A percentile compares a stretch with the other conserved stretches of the same genome.
These are phyloP conservation scores for Falco columbarius DNA, from an alignment of 2,797 vertebrate genomes.

Conservation along the genomic window DNA sequence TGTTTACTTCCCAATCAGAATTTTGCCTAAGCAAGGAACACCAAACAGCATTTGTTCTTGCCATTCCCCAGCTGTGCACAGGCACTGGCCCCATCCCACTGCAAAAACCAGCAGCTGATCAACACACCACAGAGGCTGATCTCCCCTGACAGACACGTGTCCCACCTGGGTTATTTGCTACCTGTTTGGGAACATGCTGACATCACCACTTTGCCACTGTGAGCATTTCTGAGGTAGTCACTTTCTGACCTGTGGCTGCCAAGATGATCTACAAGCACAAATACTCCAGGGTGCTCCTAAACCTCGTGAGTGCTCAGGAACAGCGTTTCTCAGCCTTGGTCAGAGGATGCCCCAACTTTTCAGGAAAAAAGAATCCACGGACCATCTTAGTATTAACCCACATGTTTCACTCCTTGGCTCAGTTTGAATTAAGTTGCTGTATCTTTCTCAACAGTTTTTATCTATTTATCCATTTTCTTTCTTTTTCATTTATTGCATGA, in stretches of 20 bases:
- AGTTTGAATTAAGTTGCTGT: not conserved
- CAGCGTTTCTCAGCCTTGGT: fast-evolving
- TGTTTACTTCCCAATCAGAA: not conserved
- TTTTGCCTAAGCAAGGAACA: not conserved
- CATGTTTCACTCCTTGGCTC: not conserved
- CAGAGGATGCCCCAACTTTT: not conserved
- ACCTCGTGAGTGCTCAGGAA: not conserved
- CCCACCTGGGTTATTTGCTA: not conserved
- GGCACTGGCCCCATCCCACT: not conserved
- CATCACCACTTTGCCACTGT: not conserved
- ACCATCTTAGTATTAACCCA: not conserved
- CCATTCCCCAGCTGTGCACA: not conserved
- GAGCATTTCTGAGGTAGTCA: not conserved
- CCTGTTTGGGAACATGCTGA: not conserved
- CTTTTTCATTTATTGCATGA: not conserved
- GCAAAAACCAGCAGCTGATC: not conserved
- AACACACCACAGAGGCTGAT: not conserved
- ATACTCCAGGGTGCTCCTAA: not conserved
- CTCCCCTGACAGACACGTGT: not conserved
- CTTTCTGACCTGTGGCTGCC: not conserved
- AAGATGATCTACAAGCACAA: not conserved
- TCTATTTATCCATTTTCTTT: not conserved
- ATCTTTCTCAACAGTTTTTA: not conserved
- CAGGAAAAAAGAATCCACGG: not conserved
- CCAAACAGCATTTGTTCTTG: fast-evolving